phyloP scores from a whole-genome alignment of 2,113 vertebrate species.

The Ciconia maguari region DNA sequence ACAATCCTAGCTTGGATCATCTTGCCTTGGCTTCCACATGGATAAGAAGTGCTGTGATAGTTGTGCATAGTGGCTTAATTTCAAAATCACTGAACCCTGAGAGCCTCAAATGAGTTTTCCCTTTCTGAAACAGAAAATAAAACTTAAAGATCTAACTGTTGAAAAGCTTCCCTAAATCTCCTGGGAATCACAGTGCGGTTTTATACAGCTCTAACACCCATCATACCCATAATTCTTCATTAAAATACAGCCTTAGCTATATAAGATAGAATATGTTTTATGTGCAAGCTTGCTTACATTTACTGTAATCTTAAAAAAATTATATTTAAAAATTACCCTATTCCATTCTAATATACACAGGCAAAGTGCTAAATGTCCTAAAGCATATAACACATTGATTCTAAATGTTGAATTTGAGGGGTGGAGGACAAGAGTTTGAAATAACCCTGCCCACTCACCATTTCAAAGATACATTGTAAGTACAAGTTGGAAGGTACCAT shows the following conservation, averaged over 20 bases:
- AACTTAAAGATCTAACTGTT: slow-evolving; percentile 1
- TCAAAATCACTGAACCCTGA: slow-evolving; percentile 22
- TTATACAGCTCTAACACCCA: not conserved
- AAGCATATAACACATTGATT: not conserved
- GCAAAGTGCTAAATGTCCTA: not conserved
- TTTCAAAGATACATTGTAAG: slow-evolving; percentile 23
- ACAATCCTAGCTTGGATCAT: not conserved
- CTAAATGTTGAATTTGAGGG: slow-evolving; percentile 8
- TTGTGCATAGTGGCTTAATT: slow-evolving; percentile 33
- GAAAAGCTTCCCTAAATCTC: slow-evolving; percentile 9
- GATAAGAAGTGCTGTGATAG: not conserved
- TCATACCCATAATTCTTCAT: not conserved
- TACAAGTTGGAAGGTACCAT: not conserved
- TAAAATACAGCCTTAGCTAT: not conserved
- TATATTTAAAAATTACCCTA: not conserved
- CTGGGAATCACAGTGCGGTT: not conserved
- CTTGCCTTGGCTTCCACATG: not conserved
- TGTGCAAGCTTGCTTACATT: not conserved
- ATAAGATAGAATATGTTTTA: not conserved
- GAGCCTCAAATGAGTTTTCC: slow-evolving; percentile 36
- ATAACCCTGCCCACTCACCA: not conserved
- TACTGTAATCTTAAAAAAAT: not conserved
- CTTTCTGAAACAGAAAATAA: slow-evolving; percentile 35
- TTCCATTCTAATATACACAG: slow-evolving; percentile 7
- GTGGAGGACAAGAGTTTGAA: slow-evolving; percentile 20